phyloP scores from a whole-genome alignment of 1,140 invertebrate genomes.

The Solen grandis region DNA sequence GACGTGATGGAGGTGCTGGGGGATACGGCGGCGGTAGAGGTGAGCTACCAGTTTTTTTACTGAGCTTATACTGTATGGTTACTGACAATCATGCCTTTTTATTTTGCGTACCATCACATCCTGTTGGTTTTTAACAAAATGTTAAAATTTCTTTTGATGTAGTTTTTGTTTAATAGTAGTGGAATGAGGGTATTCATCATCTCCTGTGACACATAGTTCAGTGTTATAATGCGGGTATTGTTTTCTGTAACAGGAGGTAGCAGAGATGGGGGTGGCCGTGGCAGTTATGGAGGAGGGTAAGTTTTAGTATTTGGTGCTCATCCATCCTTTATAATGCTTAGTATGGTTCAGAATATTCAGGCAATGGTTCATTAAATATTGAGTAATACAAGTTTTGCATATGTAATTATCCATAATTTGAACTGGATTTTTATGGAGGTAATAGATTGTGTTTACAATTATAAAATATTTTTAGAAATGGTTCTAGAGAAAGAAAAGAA shows the following conservation, averaged over 20 bases:
- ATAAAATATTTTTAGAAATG: no score
- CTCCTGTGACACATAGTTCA: no score
- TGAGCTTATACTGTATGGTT: not conserved
- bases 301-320: not conserved
- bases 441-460: not conserved
- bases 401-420: not conserved
- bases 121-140: not conserved
- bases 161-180: not conserved
- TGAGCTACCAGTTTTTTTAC: not conserved
- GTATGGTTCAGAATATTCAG: no score
- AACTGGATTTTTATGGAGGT: not conserved
- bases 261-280: not conserved
- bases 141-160: not conserved
- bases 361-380: not conserved
- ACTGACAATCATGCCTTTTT: not conserved
- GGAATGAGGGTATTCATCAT: no score
- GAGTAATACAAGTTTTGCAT: not conserved
- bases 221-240: no score
- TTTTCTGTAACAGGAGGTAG: not conserved
- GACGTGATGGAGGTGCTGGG: not conserved
- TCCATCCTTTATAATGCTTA: no score
- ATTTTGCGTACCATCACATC: not conserved
- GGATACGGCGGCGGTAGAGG: slow-evolving; percentile 2
- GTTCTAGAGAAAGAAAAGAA: no score
- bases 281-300: slow-evolving; percentile 1